A percentile compares a stretch with the other conserved stretches of the same genome.
These are phyloP conservation scores for Ramazzottius varieornatus DNA, from an alignment of 2,888 invertebrate genomes.

Conservation along the genomic window DNA sequence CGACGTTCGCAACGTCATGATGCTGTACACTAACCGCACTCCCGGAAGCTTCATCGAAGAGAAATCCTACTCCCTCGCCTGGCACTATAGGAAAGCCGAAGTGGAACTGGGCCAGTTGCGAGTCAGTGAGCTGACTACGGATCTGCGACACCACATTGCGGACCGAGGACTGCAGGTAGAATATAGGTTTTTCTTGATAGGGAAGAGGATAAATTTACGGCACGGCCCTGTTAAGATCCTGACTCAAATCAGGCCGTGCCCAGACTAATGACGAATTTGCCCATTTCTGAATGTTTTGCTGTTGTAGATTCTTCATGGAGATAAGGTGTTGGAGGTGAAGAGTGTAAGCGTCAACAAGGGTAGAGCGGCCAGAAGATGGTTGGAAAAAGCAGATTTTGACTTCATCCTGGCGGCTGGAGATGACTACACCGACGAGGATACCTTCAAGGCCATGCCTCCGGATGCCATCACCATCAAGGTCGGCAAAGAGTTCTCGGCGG, in stretches of 20 bases:
- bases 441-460: constrained; percentile 6
- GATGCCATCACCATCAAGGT: constrained; percentile 8
- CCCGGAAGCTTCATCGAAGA: constrained; percentile 7
- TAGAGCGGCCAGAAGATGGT: constrained; percentile 7
- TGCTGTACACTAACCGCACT: neutral
- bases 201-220: too few species aligned
- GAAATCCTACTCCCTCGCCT: constrained; percentile 8
- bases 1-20: constrained; percentile 7
- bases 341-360: constrained; percentile 7
- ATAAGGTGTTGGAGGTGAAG: neutral
- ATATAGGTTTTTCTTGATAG: too few species aligned
- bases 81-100: constrained; percentile 8
- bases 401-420: constrained; percentile 8
- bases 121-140: constrained; percentile 7
- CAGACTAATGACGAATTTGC: constrained; percentile 7
- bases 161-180: too few species aligned
- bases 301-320: constrained; percentile 5
- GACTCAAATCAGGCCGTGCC: too few species aligned
- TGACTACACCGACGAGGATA: constrained; percentile 8
- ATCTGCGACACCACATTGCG: constrained; percentile 6
- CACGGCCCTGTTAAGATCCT: too few species aligned
- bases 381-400: constrained; percentile 6
- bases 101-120: constrained; percentile 2
- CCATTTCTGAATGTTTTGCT: constrained; percentile 7
- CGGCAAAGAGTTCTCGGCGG: neutral